Evolutionary conservation across 1,140 invertebrate genomes (phyloP), one percentile per base, ranked within the genome.

Genomic region (Batillaria attramentaria): DNA sequence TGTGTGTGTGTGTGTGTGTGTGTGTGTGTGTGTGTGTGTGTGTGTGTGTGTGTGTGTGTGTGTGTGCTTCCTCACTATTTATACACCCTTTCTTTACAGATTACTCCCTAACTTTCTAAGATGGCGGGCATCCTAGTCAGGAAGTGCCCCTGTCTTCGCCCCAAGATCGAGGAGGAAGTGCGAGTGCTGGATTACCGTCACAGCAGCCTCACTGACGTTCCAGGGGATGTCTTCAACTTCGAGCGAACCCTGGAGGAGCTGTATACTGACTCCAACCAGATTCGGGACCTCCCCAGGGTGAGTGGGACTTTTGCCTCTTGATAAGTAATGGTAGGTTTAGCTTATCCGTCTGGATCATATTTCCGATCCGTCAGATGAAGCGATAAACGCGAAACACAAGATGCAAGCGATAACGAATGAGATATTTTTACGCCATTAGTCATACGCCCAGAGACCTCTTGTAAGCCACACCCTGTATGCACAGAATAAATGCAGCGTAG

Each of bases 101-200:
- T 33, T 16, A n/a, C 28, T 16, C 10, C 18, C 6, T n/a, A 28
- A 62, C 31, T n/a, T 28, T 62, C 31, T 62, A 79, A 72, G 4
- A 87, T 87, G 84, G 82, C 84, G 28, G 80, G 79, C 46, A 54
- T 77, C 65, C 85, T 88, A 79, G 86, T 88, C 28, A 85, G 85
- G 79, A 89, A 87, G 77, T 89, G 88, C 76, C 87, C 87, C 37
- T 90, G 87, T 75, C 79, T 89, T 18, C 80, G 83, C 18, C 87
- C 86, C 4, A 84, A 85, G 76, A 88, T 87, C 35, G 85, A 88
- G 66, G 88, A 89, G 92, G 97, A 99, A 94, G 96, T 99, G 88
- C 96, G 99, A 93, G 96, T 95, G 93, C 95, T 99, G 93, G 98
- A 99, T 94, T 99, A 99, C 93, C 95, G 98, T 90, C 97, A 99